These are phyloP conservation scores for Etheostoma nigrum DNA, from an alignment of 2,797 vertebrate genomes.

Conservation along the genomic window DNA sequence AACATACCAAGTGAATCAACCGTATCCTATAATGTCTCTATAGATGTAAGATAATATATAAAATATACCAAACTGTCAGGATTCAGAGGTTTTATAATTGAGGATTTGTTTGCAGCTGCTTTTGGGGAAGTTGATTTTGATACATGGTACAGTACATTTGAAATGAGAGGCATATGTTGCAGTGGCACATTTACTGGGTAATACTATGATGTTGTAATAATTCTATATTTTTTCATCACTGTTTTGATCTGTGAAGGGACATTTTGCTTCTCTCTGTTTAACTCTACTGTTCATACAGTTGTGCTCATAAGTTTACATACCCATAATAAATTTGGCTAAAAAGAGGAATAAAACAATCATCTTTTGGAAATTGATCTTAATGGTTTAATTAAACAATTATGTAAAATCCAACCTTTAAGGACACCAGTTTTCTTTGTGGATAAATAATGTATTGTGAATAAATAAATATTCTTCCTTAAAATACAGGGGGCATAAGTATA, in stretches of 20 bases:
- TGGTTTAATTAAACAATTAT: too few species aligned
- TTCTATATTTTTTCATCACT: constrained; percentile 80
- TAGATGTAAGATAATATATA: constrained; percentile 61
- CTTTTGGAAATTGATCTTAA: too few species aligned
- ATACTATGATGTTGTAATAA: constrained; percentile 71
- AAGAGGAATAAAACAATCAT: too few species aligned
- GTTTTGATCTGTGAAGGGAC: constrained; percentile 71
- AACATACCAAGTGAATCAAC: constrained; percentile 45
- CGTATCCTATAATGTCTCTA: constrained; percentile 47
- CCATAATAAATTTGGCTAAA: too few species aligned
- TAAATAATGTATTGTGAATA: too few species aligned
- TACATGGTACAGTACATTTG: constrained; percentile 39
- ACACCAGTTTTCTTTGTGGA: too few species aligned
- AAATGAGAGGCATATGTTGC: constrained; percentile 63
- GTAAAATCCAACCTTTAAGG: too few species aligned
- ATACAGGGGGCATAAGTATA: too few species aligned
- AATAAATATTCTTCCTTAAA: too few species aligned
- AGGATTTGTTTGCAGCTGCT: constrained; percentile 43
- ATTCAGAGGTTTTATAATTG: constrained; percentile 47
- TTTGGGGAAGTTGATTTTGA: constrained; percentile 31
- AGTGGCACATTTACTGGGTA: constrained; percentile 68
- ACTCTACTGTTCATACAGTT: constrained; percentile 53
- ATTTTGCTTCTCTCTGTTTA: constrained; percentile 55
- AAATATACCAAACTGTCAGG: constrained; percentile 56
- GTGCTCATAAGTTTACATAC: too few species aligned